Conservation (phyloP, 2,113 vertebrate species). For the Alectura lathami region DNA sequence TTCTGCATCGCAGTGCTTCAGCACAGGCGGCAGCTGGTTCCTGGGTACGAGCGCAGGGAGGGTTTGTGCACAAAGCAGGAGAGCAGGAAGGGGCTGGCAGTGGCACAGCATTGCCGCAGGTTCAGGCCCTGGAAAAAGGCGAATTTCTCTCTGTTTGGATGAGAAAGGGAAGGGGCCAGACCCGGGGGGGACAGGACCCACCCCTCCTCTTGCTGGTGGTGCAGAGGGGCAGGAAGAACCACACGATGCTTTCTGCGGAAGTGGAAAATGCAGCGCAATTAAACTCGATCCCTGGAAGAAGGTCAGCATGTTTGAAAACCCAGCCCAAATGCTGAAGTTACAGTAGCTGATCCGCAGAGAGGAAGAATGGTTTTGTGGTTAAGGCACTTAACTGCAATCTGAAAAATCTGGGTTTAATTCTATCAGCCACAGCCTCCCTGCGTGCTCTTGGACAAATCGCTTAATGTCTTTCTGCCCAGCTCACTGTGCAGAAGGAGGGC, state of each 20-base stretch:
- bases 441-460: not conserved
- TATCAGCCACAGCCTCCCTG: not conserved
- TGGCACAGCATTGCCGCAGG: not conserved
- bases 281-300: not conserved
- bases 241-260: not conserved
- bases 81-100: not conserved
- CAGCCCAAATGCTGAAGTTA: not conserved
- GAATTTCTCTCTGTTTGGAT: not conserved
- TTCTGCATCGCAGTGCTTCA: not conserved
- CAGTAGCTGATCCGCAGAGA: constrained; percentile 7
- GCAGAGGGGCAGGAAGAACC: not conserved
- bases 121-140: not conserved
- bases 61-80: not conserved
- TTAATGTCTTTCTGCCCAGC: not conserved
- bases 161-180: not conserved
- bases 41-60: fast-evolving
- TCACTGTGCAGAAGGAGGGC: not conserved
- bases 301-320: not conserved
- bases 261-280: not conserved
- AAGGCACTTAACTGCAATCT: not conserved
- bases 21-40: not conserved
- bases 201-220: not conserved
- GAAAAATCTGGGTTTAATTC: constrained; percentile 47
- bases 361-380: constrained; percentile 30
- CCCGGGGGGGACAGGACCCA: not conserved